These are phyloP conservation scores for Epiblema foenella DNA, from an alignment of 2,888 invertebrate species.

Conservation along the genomic window DNA sequence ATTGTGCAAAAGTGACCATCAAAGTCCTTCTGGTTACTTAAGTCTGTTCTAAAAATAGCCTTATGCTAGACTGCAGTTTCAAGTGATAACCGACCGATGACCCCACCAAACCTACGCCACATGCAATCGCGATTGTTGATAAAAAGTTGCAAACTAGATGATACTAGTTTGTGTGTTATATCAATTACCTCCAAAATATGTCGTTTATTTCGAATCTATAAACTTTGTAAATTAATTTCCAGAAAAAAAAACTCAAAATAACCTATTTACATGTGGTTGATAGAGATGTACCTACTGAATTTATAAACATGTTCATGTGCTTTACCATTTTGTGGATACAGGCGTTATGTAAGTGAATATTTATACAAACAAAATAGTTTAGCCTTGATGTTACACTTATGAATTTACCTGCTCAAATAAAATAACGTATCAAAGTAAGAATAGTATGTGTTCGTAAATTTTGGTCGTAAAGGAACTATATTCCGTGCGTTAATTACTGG, in stretches of 20 bases:
- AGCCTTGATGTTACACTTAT: not conserved
- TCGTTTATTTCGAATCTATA: not conserved
- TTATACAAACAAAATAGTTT: not conserved
- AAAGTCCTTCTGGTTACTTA: not conserved
- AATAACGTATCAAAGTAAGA: not conserved
- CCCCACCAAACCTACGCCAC: constrained; percentile 51
- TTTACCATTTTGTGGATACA: too few species aligned
- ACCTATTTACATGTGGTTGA: too few species aligned
- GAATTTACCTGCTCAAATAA: not conserved
- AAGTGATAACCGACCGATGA: constrained; percentile 55
- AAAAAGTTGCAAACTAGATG: constrained; percentile 29
- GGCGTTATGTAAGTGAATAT: too few species aligned
- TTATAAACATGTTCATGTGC: too few species aligned
- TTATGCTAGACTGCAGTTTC: constrained; percentile 9
- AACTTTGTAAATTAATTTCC: too few species aligned
- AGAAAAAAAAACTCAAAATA: too few species aligned
- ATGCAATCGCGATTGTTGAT: constrained; percentile 49
- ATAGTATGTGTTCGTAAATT: not conserved
- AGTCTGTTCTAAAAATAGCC: not conserved
- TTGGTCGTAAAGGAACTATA: not conserved
- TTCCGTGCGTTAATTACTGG: not conserved
- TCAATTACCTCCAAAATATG: not conserved
- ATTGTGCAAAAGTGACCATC: not conserved
- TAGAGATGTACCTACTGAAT: too few species aligned
- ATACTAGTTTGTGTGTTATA: not conserved